Base-by-base conservation (phyloP, 1,140 invertebrate species). In the Sminthurinus signatus region DNA sequence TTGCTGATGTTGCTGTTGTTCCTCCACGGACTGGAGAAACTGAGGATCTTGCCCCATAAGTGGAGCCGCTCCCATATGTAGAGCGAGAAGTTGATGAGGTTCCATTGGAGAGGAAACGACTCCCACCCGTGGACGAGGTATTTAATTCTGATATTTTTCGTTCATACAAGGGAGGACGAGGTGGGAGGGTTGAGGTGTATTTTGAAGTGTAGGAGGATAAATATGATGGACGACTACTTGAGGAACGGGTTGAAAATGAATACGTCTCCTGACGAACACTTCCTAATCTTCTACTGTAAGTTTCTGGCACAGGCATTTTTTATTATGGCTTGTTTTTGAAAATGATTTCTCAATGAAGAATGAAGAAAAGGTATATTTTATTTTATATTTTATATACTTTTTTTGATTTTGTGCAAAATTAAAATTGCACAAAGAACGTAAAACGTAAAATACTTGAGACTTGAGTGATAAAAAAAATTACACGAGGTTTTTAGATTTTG, bases 271-370 rank as follows among this genome's bases (percentile, higher is more conserved):
- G 66, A 5, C 69, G 59, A 21, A 62, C 60, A 29, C 44, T 60
- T 28, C 65, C 57, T 52, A 59, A 48, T 14, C 62, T 58, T 19
- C 61, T 31, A 17, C 42, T 43, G 36, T 63, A 68, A 5, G 65
- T 62, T 2, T 71, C 69, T 14, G 69, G 69, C 12, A 71, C 69
- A 42, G 69, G 69, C 69, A 71, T 71, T 25, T 39, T 68, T 43
- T 4, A 23, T n/a, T 23, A n/a, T n/a, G n/a, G n/a, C n/a, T n/a
- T n/a, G n/a, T n/a, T n/a, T n/a, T n/a, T n/a, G n/a, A n/a, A n/a
- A n/a, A n/a, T n/a, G n/a, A n/a, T n/a, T n/a, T n/a, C n/a, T n/a
- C n/a, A n/a, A n/a, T n/a, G n/a, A n/a, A n/a, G n/a, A n/a, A n/a
- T n/a, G n/a, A n/a, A n/a, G n/a, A n/a, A n/a, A n/a, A n/a, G n/a